Conservation (phyloP, 2,797 vertebrate genomes). For the Rhadinocentrus ornatus region DNA sequence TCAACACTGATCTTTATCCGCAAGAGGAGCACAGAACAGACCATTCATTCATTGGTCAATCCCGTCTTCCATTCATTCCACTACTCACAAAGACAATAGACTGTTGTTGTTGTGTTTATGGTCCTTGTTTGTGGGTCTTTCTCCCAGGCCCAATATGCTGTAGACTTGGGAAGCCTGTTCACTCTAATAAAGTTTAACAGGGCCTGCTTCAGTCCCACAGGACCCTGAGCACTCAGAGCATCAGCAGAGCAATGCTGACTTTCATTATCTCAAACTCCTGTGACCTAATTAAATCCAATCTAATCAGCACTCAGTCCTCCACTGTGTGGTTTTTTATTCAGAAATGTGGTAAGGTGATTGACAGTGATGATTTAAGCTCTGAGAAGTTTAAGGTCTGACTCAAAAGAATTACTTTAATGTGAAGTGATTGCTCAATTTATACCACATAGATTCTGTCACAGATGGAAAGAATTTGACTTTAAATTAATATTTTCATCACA, state of each 20-base stretch:
- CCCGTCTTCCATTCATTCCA: constrained; percentile 52
- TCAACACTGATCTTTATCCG: constrained; percentile 17
- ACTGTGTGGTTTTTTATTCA: constrained; percentile 59
- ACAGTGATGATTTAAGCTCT: constrained; percentile 62
- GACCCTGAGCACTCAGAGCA: constrained; percentile 49
- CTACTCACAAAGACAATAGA: constrained; percentile 63
- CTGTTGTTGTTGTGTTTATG: constrained; percentile 71
- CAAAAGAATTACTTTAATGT: constrained; percentile 64
- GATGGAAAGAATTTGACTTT: constrained; percentile 50
- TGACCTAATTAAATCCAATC: constrained; percentile 75
- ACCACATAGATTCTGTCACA: constrained; percentile 42
- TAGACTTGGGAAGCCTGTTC: constrained; percentile 62
- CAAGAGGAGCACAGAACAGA: constrained; percentile 39
- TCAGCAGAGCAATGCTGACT: constrained; percentile 62
- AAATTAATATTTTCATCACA: constrained; percentile 36
- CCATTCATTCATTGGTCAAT: constrained; percentile 50
- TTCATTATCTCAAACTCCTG: constrained; percentile 72
- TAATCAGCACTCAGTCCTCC: constrained; percentile 57
- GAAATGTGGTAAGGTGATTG: constrained; percentile 57
- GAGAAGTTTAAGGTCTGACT: constrained; percentile 56
- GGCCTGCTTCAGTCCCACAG: constrained; percentile 54
- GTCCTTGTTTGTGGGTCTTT: constrained; percentile 57
- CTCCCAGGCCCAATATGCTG: constrained; percentile 54
- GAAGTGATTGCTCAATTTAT: constrained; percentile 61
- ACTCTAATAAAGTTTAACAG: constrained; percentile 77